phyloP scores from a whole-genome alignment of 2,797 vertebrate species.

The Synanceia verrucosa region DNA sequence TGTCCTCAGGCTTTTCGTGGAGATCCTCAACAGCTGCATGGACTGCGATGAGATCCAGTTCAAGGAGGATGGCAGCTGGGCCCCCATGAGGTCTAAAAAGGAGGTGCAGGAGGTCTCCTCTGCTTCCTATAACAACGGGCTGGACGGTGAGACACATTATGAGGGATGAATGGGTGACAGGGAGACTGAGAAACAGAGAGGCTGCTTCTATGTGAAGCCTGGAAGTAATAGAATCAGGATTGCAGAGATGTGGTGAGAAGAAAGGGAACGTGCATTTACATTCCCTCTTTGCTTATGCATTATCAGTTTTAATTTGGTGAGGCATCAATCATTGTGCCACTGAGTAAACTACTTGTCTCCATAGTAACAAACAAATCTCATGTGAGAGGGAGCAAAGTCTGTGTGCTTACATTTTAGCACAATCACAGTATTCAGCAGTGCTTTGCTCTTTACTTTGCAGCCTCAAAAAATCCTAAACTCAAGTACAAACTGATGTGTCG shows the following conservation, averaged over 20 bases:
- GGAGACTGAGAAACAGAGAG: not conserved
- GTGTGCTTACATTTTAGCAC: not conserved
- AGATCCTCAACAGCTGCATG: constrained; percentile 95
- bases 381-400: not conserved
- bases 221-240: constrained; percentile 23
- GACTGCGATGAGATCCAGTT: constrained; percentile 99
- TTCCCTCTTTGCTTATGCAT: constrained; percentile 39
- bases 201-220: constrained; percentile 6
- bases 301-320: constrained; percentile 49
- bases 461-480: not conserved
- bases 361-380: constrained; percentile 48
- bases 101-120: constrained; percentile 93
- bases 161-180: not conserved
- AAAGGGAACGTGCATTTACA: constrained; percentile 1
- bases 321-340: constrained; percentile 27
- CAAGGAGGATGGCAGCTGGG: constrained; percentile 96
- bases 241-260: constrained; percentile 4
- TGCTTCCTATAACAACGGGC: constrained; percentile 84
- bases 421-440: not conserved
- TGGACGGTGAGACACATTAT: constrained; percentile 85
- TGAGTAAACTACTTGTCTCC: constrained; percentile 43
- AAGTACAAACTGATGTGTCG: not conserved
- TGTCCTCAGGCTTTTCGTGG: constrained; percentile 92
- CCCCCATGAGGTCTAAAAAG: constrained; percentile 97
- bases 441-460: not conserved